phyloP scores from a whole-genome alignment of 2,888 invertebrate genomes.

The Meiosimyza decipiens region DNA sequence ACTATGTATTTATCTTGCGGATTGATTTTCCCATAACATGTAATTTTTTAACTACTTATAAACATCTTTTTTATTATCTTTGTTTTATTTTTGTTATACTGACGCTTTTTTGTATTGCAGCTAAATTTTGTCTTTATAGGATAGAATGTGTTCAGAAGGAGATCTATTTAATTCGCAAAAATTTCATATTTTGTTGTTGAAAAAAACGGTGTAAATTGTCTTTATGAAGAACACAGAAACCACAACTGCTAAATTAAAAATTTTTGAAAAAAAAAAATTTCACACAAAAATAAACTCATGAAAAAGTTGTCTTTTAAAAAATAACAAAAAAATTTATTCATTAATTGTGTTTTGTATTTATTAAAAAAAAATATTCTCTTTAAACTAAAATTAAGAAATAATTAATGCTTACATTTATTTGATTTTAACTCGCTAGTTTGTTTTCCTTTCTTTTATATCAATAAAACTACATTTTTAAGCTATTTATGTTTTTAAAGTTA shows the following conservation, averaged over 20 bases:
- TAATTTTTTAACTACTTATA: constrained; percentile 2
- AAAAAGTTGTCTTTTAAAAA: background rate
- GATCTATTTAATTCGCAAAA: background rate
- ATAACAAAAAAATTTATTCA: constrained; percentile 16
- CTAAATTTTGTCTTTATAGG: background rate
- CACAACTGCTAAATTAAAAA: background rate
- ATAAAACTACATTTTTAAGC: background rate
- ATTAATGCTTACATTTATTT: constrained; percentile 28
- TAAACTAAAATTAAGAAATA: constrained; percentile 31
- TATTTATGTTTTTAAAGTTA: constrained; percentile 11
- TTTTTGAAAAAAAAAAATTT: constrained; percentile 3
- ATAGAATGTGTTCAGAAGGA: background rate
- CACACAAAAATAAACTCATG: constrained; percentile 1
- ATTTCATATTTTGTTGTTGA: background rate
- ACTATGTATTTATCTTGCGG: constrained; percentile 7
- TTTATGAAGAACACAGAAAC: no score
- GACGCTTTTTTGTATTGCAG: background rate
- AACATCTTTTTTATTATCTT: constrained; percentile 3
- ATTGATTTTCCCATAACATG: constrained; percentile 8
- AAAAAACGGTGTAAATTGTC: background rate
- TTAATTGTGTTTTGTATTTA: constrained; percentile 16
- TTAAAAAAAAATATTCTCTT: constrained; percentile 30
- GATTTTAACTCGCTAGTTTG: constrained; percentile 28
- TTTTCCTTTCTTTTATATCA: constrained; percentile 8
- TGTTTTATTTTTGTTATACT: background rate